Evolutionary conservation across 2,888 invertebrate species (phyloP).

Genomic region (Phalera bucephala): DNA sequence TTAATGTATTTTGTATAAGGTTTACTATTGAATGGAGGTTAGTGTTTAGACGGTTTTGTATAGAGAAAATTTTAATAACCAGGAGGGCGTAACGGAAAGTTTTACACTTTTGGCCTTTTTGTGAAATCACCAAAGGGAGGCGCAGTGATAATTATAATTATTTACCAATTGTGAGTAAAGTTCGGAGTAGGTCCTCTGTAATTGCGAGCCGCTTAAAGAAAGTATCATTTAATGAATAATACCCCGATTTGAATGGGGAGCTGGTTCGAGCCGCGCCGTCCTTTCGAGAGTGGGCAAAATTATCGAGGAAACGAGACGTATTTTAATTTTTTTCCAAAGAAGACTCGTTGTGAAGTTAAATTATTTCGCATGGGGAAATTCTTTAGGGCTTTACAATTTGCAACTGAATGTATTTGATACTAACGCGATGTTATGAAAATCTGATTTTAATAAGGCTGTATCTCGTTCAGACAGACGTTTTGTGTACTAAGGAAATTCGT

Average conservation of each 20-base stretch:
- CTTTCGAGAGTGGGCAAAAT: slow-evolving; percentile 50
- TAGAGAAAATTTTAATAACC: slow-evolving; percentile 75
- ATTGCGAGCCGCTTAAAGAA: slow-evolving; percentile 72
- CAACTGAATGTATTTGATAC: slow-evolving; percentile 51
- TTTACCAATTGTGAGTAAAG: slow-evolving; percentile 78
- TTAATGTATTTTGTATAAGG: slow-evolving; percentile 41
- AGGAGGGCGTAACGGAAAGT: slow-evolving; percentile 68
- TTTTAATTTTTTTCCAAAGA: slow-evolving; percentile 60
- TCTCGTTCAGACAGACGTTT: slow-evolving; percentile 20
- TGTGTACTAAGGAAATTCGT: slow-evolving; percentile 9
- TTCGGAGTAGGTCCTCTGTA: slow-evolving; percentile 59
- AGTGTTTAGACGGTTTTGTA: slow-evolving; percentile 51
- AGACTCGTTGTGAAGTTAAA: slow-evolving; percentile 64
- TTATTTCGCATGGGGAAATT: slow-evolving; percentile 68
- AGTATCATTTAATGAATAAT: slow-evolving; percentile 76
- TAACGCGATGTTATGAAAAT: slow-evolving; percentile 48
- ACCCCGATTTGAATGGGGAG: slow-evolving; percentile 59
- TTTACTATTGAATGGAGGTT: slow-evolving; percentile 38
- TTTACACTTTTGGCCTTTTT: slow-evolving; percentile 73
- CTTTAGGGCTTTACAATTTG: slow-evolving; percentile 63
- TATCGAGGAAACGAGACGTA: slow-evolving; percentile 51
- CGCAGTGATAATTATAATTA: slow-evolving; percentile 79
- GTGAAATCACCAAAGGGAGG: slow-evolving; percentile 69
- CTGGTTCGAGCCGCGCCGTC: slow-evolving; percentile 40
- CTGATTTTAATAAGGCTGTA: slow-evolving; percentile 40